phyloP scores from a whole-genome alignment of 2,888 invertebrate species.

The Lasioglossum calceatum region DNA sequence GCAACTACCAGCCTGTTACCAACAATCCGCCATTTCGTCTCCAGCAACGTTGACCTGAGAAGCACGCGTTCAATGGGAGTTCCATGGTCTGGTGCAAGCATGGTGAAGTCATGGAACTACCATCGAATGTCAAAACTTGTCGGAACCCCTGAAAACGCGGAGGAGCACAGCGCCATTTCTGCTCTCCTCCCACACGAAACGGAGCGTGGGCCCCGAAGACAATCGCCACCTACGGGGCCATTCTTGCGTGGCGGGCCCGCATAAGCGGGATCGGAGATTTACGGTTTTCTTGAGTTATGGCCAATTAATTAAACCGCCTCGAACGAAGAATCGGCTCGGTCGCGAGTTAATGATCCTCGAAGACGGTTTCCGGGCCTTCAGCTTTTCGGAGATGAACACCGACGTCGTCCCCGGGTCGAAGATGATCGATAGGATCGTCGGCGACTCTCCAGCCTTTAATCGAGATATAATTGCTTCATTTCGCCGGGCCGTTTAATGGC shows the following conservation, averaged over 20 bases:
- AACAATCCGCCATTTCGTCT: constrained; percentile 8
- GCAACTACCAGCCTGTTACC: background rate
- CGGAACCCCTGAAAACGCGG: constrained; percentile 33
- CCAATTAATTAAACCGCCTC: constrained; percentile 80
- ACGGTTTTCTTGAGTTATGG: constrained; percentile 81
- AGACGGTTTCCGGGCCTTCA: constrained; percentile 28
- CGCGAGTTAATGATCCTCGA: constrained; percentile 59
- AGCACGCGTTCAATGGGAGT: constrained; percentile 17
- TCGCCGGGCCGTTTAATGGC: background rate
- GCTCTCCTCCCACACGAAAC: constrained; percentile 74
- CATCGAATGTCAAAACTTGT: constrained; percentile 34
- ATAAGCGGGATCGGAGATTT: constrained; percentile 77
- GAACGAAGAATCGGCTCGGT: constrained; percentile 48
- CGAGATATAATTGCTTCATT: background rate
- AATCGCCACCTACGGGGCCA: constrained; percentile 82
- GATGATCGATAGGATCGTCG: background rate
- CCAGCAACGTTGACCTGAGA: constrained; percentile 1
- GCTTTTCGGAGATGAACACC: constrained; percentile 31
- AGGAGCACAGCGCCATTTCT: constrained; percentile 65
- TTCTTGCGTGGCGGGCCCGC: constrained; percentile 70
- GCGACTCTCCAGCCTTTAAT: background rate
- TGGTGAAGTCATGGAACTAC: background rate
- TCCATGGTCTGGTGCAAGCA: background rate
- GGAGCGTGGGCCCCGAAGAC: constrained; percentile 81
- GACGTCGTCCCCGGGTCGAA: background rate